Conservation (phyloP, 1,140 invertebrate genomes). For the Adoxophyes honmai region DNA sequence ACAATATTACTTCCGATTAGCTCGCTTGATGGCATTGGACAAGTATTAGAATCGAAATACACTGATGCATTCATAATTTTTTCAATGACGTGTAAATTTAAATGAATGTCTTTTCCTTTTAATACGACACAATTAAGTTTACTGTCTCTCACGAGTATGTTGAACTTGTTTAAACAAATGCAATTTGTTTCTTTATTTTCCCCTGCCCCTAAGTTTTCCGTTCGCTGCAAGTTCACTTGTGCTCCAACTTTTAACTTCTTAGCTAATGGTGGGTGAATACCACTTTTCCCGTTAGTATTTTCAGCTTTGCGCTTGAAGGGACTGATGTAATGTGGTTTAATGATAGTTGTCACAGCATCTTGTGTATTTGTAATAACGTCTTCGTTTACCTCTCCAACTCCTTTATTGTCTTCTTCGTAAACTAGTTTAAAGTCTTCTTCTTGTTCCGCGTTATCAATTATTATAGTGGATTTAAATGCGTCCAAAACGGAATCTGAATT, state of each 20-base stretch:
- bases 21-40: constrained; percentile 22
- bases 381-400: constrained; percentile 21
- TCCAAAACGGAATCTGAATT: constrained; percentile 55
- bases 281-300: constrained; percentile 17
- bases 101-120: constrained; percentile 16
- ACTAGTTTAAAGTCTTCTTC: constrained; percentile 60
- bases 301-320: constrained; percentile 41
- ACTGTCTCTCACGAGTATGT: constrained; percentile 19
- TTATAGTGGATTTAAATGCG: constrained; percentile 53
- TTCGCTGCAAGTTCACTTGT: not conserved
- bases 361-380: constrained; percentile 39
- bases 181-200: constrained; percentile 11
- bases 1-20: constrained; percentile 54
- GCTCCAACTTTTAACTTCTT: constrained; percentile 41
- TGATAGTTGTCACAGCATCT: constrained; percentile 24
- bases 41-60: constrained; percentile 35
- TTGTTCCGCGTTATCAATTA: constrained; percentile 36
- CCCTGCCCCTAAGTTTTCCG: not conserved
- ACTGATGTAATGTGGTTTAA: constrained; percentile 39
- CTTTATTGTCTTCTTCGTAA: constrained; percentile 52
- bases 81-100: constrained; percentile 38
- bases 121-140: constrained; percentile 24
- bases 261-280: constrained; percentile 23
- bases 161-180: constrained; percentile 20
- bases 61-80: constrained; percentile 34